A percentile compares a stretch with the other conserved stretches of the same genome.
Evolutionary conservation across 2,888 invertebrate species (phyloP).

Genomic region (Cryptus viduatorius): DNA sequence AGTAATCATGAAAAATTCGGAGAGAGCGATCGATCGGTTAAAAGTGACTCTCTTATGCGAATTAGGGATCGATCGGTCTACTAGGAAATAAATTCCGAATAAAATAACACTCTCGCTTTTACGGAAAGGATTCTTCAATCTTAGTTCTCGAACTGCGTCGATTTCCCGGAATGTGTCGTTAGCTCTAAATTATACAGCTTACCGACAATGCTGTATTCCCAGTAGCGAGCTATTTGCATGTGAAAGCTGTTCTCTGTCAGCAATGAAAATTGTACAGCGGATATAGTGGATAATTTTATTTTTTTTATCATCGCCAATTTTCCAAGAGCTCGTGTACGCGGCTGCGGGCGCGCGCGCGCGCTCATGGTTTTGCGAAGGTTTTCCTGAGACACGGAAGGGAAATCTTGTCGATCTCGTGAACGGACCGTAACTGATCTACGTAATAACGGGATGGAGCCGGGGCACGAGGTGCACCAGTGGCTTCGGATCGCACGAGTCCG

Average conservation of each 20-base stretch:
- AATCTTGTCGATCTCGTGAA: conserved; percentile 78
- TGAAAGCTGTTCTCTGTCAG: background rate
- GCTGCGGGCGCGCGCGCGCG: background rate
- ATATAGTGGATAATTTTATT: conserved; percentile 9
- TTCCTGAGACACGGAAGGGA: conserved; percentile 72
- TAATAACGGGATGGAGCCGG: conserved; percentile 65
- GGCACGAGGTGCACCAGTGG: conserved; percentile 51
- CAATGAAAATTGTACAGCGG: conserved; percentile 24
- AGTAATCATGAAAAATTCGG: too few relatives aligned
- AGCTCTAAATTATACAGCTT: conserved; percentile 2
- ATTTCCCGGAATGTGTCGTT: background rate
- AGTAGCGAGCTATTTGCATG: background rate
- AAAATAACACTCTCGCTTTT: conserved; percentile 10
- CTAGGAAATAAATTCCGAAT: conserved; percentile 5
- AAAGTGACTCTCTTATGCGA: too few relatives aligned
- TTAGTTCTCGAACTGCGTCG: background rate
- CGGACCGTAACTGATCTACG: conserved; percentile 76
- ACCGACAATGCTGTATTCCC: conserved; percentile 8
- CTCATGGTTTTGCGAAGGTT: background rate
- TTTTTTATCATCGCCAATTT: conserved; percentile 29
- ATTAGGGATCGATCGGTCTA: too few relatives aligned
- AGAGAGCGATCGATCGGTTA: too few relatives aligned
- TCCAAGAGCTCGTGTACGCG: background rate
- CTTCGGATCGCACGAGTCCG: conserved; percentile 57
- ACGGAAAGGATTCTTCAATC: background rate